These are phyloP conservation scores for Aspidapion aeneum DNA, from an alignment of 2,888 invertebrate species.

Conservation along the genomic window DNA sequence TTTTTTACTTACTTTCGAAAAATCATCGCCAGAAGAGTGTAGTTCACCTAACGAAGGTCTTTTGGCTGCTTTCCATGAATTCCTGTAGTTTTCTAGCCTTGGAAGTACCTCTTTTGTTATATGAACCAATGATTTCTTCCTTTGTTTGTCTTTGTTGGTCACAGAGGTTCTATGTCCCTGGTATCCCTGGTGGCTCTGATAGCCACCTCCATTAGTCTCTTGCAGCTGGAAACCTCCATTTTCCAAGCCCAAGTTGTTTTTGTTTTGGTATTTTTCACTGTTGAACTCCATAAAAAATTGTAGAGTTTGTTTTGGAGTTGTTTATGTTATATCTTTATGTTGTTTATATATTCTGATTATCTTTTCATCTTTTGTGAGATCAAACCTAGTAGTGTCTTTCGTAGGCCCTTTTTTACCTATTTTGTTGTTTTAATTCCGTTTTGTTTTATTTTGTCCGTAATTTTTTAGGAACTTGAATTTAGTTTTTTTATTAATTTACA, in stretches of 20 bases:
- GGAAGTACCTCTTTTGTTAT: slow-evolving; percentile 77
- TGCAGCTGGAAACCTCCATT: slow-evolving; percentile 41
- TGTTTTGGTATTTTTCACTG: not conserved
- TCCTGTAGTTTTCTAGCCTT: slow-evolving; percentile 77
- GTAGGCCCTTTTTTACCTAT: no score
- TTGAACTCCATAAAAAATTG: not conserved
- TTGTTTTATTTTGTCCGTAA: no score
- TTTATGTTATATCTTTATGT: not conserved
- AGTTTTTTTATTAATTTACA: no score
- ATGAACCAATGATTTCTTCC: slow-evolving; percentile 61
- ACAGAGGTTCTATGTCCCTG: slow-evolving; percentile 1
- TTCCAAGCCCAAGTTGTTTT: slow-evolving; percentile 26
- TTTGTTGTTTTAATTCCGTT: no score
- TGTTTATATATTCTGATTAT: no score
- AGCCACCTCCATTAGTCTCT: slow-evolving; percentile 30
- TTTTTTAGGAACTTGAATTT: no score
- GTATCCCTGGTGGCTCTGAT: not conserved
- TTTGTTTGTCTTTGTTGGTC: slow-evolving; percentile 26
- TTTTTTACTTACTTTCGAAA: slow-evolving; percentile 20
- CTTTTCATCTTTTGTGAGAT: no score
- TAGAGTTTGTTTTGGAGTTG: no score
- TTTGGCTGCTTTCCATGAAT: slow-evolving; percentile 70
- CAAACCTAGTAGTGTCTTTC: no score
- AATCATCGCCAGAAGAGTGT: slow-evolving; percentile 62
- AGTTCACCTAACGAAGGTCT: slow-evolving; percentile 82